These are phyloP conservation scores for Nettapus auritus DNA, from an alignment of 2,113 vertebrate genomes.

Conservation along the genomic window DNA sequence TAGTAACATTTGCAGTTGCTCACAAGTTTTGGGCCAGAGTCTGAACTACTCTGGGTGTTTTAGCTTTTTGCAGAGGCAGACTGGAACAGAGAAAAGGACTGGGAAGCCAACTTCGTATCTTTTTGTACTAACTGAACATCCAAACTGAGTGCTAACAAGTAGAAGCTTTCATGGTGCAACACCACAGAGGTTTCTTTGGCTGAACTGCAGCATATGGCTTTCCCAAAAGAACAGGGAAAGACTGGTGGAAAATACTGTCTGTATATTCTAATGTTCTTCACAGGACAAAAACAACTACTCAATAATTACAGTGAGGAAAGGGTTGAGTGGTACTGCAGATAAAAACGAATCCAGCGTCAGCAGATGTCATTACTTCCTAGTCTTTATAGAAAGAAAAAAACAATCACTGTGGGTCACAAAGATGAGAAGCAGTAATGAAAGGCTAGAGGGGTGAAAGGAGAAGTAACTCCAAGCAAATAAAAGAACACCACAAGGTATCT, in stretches of 20 bases:
- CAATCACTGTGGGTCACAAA: constrained; percentile 25
- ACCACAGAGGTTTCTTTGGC: constrained; percentile 8
- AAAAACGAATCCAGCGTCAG: background rate
- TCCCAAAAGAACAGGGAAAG: constrained; percentile 22
- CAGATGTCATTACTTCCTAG: background rate
- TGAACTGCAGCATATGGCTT: constrained; percentile 8
- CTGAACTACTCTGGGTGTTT: background rate
- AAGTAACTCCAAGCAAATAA: constrained; percentile 44
- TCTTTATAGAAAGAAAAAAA: background rate
- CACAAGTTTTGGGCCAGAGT: background rate
- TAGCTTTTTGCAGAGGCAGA: background rate
- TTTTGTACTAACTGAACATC: background rate
- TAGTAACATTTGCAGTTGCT: background rate
- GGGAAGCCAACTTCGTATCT: background rate
- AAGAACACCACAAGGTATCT: constrained; percentile 52
- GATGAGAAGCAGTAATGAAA: background rate
- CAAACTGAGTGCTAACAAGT: background rate
- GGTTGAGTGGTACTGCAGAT: background rate
- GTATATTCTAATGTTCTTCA: background rate
- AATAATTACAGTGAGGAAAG: background rate
- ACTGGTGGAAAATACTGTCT: constrained; percentile 29
- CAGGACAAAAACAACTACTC: background rate
- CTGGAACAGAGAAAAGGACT: background rate
- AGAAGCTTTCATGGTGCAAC: background rate
- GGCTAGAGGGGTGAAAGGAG: background rate